Base-by-base conservation (phyloP, 1,140 invertebrate genomes). In the Ooceraea biroi region DNA sequence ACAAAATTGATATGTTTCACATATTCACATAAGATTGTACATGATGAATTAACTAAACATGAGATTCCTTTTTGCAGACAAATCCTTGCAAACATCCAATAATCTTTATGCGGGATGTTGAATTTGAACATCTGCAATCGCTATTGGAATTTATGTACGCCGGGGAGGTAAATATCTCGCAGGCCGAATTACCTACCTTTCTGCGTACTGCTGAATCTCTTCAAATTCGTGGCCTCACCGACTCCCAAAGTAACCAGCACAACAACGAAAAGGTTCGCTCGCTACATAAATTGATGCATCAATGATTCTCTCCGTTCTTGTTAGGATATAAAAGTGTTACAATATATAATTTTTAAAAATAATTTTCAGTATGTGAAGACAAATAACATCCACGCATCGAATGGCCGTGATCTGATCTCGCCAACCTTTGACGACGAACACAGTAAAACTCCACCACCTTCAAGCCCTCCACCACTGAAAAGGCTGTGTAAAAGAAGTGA, bases 81-180 rank as follows among this genome's bases (percentile, higher is more conserved):
- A 98, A 98, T 95, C 97, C 97, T 90, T 97, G 97, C 94, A 96
- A 97, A 89, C 97, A 98, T 95, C 97, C 97, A 19, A 97, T 98
- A 94, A 97, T 98, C 89, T 97, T 97, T 92, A 96, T 98, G 95
- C 95, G 97, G 92, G 97, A 98, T 95, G 96, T 98, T 17, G 95
- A 96, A 44, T 96, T 96, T 88, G 96, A 96, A 88, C 97, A 98
- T 92, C 94, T 98, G 77, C 96, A 96, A 88, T 96, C 97, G 84
- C 95, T 98, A 48, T 94, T 98, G 84, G 96, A 97, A 91, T 98
- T 97, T 92, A 97, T 98, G 96, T 98, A 98, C 91, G 95, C 96
- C 92, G 98, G 98, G 74, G 98, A 98, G 94, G 98, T 98, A 10
- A 98, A 98, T 93, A 97, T 99, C 72, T 96, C 97, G 85, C 97